Base-by-base conservation (phyloP, 2,888 invertebrate genomes). In the Euclidia mi region DNA sequence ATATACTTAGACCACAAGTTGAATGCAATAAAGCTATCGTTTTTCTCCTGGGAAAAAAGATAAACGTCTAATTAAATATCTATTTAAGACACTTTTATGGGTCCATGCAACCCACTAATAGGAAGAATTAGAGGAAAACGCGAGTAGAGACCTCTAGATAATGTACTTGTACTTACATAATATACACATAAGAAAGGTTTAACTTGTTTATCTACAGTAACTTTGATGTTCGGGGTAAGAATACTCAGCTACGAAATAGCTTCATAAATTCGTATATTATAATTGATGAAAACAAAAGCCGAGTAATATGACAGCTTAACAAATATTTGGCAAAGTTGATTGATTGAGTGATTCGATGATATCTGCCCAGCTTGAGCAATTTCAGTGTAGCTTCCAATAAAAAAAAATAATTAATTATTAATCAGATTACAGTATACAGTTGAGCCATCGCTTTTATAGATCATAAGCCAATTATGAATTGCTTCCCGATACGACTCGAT, bases 61-160 rank as follows among this genome's bases (percentile, higher is more conserved):
- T 63, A 53, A 74, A 67, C 69, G 56, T 40, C 66, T 71, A 64
- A 75, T 75, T 71, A 75, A 74, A 69, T 71, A 65, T 59, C 42
- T 61, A 42, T 61, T 53, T 60, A 48, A 45, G 52, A 45, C 43
- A 59, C 56, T 63, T 67, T 50, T 60, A 60, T 52, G 53, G 58
- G 25, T 59, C 63, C 59, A 29, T 29, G 37, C 48, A 35, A 28
- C 17, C 50, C 20, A n/a, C 0, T 32, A 14, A 41, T 32, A n/a
- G 25, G 32, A 32, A 9, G n/a, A 20, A 40, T 32, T 37, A 14
- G n/a, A 11, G 32, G 32, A 32, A 32, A 32, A 12, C 6, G 11
- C 11, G 11, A 29, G 7, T 6, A 9, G 11, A 11, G 4, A 11
- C 4, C 32, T 32, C 9, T 2, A 7, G n/a, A 29, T 7, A 10